Base-by-base conservation (phyloP, 2,113 vertebrate genomes). In the Amazona vittata region DNA sequence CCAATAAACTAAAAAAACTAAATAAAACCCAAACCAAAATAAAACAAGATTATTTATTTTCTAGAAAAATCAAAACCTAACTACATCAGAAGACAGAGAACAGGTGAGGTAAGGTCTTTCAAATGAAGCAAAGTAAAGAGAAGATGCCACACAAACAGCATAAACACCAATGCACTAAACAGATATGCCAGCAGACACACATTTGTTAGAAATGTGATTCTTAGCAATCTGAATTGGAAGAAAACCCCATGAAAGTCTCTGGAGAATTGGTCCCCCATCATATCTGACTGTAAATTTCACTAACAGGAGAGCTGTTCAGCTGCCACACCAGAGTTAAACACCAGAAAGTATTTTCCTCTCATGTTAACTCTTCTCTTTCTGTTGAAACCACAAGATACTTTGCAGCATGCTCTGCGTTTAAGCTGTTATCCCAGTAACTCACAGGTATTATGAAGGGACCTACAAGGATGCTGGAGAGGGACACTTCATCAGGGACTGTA, bases 181-280 rank as follows among this genome's bases (percentile, higher is more conserved):
- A 63, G 8, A 64, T 0, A 0, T 17, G 13, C 18, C 26, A 80
- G 37, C 8, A 95, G 57, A 59, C 12, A 50, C 0, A 24, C 6
- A 22, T 31, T 64, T 64, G 46, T 53, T 64, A 83, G 46, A 76
- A 89, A 77, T 44, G 12, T 2, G 18, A 91, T 65, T 59, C 49
- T 77, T 41, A 44, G 33, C 44, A 89, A 91, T 28, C 15, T 49
- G 13, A 77, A 77, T 1, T 25, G 12, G 41, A 24, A 55, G 62
- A 74, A 79, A 47, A 6, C 13, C 12, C 53, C 53, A 83, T 15
- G n/a, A 10, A 65, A 44, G 22, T 62, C 64, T 80, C 49, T 47
- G 29, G 37, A 77, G 26, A 77, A 50, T 10, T 70, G 21, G 16
- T 63, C 5, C 16, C 4, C 6, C 15, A 62, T 43, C 9, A 5